Conservation (phyloP, 2,113 vertebrate genomes). For the Ptilorrhoa leucosticta region DNA sequence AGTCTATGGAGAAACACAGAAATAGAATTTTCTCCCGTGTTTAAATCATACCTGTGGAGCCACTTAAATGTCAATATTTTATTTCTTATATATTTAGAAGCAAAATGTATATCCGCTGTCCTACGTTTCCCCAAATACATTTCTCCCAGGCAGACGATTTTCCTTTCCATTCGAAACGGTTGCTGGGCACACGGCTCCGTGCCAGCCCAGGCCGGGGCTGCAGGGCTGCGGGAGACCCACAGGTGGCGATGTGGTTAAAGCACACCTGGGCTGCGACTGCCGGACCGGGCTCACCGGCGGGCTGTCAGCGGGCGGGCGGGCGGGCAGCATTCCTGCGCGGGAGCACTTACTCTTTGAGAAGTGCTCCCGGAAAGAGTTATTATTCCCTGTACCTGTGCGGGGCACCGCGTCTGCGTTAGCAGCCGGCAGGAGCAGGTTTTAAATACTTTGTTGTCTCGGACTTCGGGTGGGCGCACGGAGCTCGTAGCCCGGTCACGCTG, state of each 20-base stretch:
- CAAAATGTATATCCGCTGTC: not conserved
- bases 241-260: constrained; percentile 79
- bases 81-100: not conserved
- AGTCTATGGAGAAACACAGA: not conserved
- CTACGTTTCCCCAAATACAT: not conserved
- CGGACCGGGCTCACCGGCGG: not conserved
- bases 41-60: not conserved
- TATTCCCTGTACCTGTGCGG: not conserved
- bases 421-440: not conserved
- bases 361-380: not conserved
- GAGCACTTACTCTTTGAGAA: not conserved
- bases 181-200: accelerated
- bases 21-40: not conserved
- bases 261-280: constrained; percentile 50
- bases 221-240: constrained; percentile 63
- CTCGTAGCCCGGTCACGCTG: not conserved
- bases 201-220: not conserved
- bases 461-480: not conserved
- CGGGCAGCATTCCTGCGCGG: not conserved
- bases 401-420: not conserved
- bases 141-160: not conserved
- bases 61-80: not conserved
- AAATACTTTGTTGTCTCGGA: not conserved
- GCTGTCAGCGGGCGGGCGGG: not conserved
- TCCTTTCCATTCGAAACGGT: not conserved